phyloP scores from a whole-genome alignment of 1,140 invertebrate genomes.

The Ostrea denselamellosa region DNA sequence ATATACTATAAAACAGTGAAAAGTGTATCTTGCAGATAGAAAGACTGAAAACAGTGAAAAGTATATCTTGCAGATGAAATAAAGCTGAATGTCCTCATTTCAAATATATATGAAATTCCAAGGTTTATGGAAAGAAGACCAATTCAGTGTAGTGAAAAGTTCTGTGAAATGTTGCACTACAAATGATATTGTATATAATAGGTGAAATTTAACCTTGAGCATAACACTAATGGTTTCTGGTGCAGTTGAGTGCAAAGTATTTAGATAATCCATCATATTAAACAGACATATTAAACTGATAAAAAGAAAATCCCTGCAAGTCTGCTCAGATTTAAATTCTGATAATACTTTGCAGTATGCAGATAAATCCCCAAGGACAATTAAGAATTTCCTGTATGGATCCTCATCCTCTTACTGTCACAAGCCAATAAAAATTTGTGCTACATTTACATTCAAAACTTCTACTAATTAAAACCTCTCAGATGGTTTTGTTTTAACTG shows the following conservation, averaged over 20 bases:
- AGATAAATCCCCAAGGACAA: conserved; percentile 11
- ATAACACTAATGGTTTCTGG: not conserved
- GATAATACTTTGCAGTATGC: not conserved
- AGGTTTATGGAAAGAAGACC: too few relatives aligned
- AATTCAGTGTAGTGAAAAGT: too few relatives aligned
- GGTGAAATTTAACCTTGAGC: not conserved
- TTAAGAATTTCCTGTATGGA: not conserved
- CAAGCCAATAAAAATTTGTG: not conserved
- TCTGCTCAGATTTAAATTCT: not conserved
- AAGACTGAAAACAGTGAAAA: too few relatives aligned
- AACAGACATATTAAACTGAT: not conserved
- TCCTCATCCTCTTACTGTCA: not conserved
- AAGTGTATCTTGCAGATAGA: too few relatives aligned
- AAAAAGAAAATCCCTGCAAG: not conserved
- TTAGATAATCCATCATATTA: conserved; percentile 3
- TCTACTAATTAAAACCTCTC: too few relatives aligned
- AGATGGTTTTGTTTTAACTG: not conserved
- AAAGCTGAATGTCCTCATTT: too few relatives aligned
- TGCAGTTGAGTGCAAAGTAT: conserved; percentile 11
- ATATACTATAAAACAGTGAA: too few relatives aligned
- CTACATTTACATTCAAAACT: not conserved
- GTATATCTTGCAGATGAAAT: too few relatives aligned
- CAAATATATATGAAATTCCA: too few relatives aligned
- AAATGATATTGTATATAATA: not conserved
- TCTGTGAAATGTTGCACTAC: not conserved